Conservation (phyloP, 2,113 vertebrate species). For the Leptocoma aspasia region DNA sequence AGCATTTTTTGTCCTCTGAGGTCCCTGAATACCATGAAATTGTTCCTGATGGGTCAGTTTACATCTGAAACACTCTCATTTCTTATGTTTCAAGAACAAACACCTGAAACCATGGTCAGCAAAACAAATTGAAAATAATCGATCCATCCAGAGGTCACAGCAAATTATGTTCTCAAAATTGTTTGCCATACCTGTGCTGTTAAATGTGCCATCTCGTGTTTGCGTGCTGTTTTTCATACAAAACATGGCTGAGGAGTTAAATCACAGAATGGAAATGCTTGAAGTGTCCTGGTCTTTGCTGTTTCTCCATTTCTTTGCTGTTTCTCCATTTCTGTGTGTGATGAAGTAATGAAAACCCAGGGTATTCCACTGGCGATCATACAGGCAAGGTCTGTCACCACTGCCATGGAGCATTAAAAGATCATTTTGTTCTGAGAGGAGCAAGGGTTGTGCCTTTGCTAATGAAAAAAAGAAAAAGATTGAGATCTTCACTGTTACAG, state of each 20-base stretch:
- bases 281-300: not conserved
- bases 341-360: not conserved
- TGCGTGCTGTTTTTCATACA: not conserved
- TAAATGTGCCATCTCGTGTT: rapidly evolving
- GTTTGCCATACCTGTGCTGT: not conserved
- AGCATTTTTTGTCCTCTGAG: not conserved
- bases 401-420: not conserved
- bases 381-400: not conserved
- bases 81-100: not conserved
- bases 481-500: not conserved
- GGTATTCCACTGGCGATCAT: not conserved
- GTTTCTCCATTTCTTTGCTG: not conserved
- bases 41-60: not conserved
- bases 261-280: not conserved
- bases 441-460: not conserved
- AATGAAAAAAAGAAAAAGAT: not conserved
- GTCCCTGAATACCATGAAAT: too few species aligned
- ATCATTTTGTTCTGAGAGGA: not conserved
- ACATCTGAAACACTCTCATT: rapidly evolving
- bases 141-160: not conserved
- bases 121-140: not conserved
- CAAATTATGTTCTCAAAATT: not conserved
- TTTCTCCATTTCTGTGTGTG: not conserved
- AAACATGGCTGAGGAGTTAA: not conserved
- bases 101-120: not conserved